Evolutionary conservation across 2,888 invertebrate genomes (phyloP).

Genomic region (Drosophila conformis): DNA sequence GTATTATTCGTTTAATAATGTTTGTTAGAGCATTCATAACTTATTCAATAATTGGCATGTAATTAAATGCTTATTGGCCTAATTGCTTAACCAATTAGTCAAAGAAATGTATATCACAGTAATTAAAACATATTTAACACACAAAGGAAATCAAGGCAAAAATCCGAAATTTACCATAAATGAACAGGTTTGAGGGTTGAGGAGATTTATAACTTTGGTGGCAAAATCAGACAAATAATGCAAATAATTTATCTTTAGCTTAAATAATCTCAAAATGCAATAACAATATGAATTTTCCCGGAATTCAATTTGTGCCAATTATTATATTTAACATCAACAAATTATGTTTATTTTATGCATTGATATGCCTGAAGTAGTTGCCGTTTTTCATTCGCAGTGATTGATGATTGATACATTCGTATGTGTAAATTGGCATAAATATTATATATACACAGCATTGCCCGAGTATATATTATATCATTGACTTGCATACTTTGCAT

Average conservation of each 20-base stretch:
- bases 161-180: neutral
- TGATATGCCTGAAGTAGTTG: constrained; percentile 1
- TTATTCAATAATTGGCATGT: constrained; percentile 62
- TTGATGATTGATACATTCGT: constrained; percentile 7
- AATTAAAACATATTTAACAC: constrained; percentile 22
- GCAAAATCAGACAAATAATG: neutral
- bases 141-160: neutral
- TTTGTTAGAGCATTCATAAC: constrained; percentile 54
- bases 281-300: neutral
- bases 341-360: neutral
- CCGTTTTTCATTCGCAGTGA: constrained; percentile 23
- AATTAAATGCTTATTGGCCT: constrained; percentile 68
- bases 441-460: constrained; percentile 37
- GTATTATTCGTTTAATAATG: constrained; percentile 40
- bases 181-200: neutral
- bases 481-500: constrained; percentile 1
- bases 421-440: constrained; percentile 13
- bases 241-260: no score
- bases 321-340: neutral
- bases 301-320: neutral
- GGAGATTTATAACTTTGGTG: neutral
- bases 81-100: constrained; percentile 67
- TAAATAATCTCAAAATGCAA: neutral
- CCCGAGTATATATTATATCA: constrained; percentile 21
- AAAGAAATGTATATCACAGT: constrained; percentile 48